Evolutionary conservation across 2,888 invertebrate genomes (phyloP).

Genomic region (Himalopsyche tibetana): DNA sequence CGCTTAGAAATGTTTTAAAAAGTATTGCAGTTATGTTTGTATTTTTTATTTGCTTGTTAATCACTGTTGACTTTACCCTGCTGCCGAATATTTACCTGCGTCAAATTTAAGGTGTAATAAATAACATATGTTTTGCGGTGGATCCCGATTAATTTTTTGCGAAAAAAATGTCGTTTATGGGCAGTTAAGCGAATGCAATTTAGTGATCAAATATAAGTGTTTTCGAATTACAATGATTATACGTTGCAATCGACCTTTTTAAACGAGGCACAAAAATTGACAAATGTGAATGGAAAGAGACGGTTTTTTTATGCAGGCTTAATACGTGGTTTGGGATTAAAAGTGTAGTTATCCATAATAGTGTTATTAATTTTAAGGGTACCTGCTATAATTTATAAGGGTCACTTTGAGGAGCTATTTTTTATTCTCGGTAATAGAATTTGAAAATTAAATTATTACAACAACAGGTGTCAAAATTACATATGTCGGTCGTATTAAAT

Average conservation of each 20-base stretch:
- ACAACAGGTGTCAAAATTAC: constrained; percentile 25
- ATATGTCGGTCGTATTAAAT: background rate
- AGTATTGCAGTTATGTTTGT: too few relatives aligned
- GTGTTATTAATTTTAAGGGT: constrained; percentile 7
- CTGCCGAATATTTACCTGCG: background rate
- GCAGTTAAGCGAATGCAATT: background rate
- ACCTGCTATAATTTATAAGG: background rate
- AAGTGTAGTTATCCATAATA: background rate
- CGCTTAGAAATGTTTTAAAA: too few relatives aligned
- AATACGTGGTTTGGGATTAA: background rate
- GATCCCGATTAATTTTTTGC: background rate
- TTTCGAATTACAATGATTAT: constrained; percentile 12
- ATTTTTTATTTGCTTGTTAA: background rate
- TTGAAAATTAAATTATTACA: constrained; percentile 18
- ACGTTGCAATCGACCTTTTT: constrained; percentile 15
- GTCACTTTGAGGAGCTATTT: background rate
- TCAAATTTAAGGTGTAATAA: constrained; percentile 15
- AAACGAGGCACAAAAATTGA: background rate
- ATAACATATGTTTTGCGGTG: constrained; percentile 22
- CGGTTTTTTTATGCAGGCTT: background rate
- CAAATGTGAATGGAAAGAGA: background rate
- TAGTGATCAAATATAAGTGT: background rate
- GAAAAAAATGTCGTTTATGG: constrained; percentile 23
- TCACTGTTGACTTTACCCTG: background rate
- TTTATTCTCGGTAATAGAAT: background rate